Conservation (phyloP, 2,797 vertebrate genomes). For the Psittacula derbiana region DNA sequence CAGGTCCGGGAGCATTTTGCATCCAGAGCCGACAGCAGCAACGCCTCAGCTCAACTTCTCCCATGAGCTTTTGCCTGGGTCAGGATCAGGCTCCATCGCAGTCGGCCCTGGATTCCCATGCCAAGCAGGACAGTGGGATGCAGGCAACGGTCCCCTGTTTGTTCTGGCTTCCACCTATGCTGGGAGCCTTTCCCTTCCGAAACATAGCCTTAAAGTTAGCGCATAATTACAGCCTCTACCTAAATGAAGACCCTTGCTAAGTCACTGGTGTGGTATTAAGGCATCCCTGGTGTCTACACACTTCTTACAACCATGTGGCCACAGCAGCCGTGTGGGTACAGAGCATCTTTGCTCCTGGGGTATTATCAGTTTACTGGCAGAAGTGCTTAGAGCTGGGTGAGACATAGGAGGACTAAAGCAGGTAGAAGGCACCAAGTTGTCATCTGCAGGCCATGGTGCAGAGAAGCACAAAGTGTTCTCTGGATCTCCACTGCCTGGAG, state of each 20-base stretch:
- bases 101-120: rapidly evolving
- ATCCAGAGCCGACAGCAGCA: rapidly evolving
- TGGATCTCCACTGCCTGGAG: neutral
- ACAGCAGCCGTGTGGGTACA: rapidly evolving
- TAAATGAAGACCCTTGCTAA: neutral
- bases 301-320: rapidly evolving
- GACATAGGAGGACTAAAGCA: rapidly evolving
- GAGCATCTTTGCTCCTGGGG: neutral
- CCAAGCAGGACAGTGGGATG: neutral
- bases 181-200: neutral
- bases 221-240: neutral
- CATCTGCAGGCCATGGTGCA: neutral
- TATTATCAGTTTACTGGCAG: neutral
- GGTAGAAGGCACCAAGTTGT: neutral
- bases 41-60: neutral
- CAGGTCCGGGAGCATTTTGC: neutral
- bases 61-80: neutral
- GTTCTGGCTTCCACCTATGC: neutral
- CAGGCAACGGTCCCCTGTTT: rapidly evolving
- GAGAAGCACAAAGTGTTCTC: neutral
- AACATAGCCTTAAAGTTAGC: neutral
- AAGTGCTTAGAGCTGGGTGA: neutral
- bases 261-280: rapidly evolving
- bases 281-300: too few relatives aligned
- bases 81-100: rapidly evolving